A percentile compares a stretch with the other conserved stretches of the same genome.
Evolutionary conservation across 1,140 invertebrate genomes (phyloP).

Genomic region (Rhizoglyphus robini): DNA sequence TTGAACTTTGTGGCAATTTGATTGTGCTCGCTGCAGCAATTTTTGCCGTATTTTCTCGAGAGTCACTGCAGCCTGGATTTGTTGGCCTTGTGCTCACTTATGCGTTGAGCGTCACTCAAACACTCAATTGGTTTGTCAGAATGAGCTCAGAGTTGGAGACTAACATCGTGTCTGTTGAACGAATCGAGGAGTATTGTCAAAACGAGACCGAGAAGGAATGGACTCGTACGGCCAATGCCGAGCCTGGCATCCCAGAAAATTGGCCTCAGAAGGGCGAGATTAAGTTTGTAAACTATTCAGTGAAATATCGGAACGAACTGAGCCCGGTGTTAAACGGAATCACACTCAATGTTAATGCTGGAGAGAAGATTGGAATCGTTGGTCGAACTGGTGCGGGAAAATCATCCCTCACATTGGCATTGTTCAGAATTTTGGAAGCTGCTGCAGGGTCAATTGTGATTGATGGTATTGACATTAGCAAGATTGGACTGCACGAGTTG

Average conservation of each 20-base stretch:
- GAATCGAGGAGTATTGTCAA: conserved; percentile 90
- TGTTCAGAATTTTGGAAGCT: conserved; percentile 43
- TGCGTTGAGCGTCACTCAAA: conserved; percentile 78
- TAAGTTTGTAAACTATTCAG: conserved; percentile 28
- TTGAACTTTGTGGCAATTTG: conserved; percentile 82
- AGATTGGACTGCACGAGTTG: conserved; percentile 73
- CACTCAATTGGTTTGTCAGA: conserved; percentile 85
- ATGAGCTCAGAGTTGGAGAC: conserved; percentile 95
- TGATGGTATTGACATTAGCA: conserved; percentile 70
- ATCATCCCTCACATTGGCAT: conserved; percentile 38
- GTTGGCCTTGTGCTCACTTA: conserved; percentile 82
- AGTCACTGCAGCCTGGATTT: conserved; percentile 50
- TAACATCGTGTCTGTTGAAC: conserved; percentile 92
- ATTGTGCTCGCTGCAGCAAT: conserved; percentile 78
- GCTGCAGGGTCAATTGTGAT: conserved; percentile 62
- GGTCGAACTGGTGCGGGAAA: conserved; percentile 46
- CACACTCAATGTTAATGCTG: conserved; percentile 28
- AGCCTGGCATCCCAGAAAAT: background rate
- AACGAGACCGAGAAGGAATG: conserved; percentile 42
- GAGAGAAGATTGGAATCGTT: conserved; percentile 41
- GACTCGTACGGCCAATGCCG: background rate
- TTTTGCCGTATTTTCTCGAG: conserved; percentile 64
- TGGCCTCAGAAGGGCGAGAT: conserved; percentile 30
- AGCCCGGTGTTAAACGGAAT: conserved; percentile 33
- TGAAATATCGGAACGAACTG: conserved; percentile 30